Conservation (phyloP, 2,113 vertebrate genomes). For the Hyaena hyaena region DNA sequence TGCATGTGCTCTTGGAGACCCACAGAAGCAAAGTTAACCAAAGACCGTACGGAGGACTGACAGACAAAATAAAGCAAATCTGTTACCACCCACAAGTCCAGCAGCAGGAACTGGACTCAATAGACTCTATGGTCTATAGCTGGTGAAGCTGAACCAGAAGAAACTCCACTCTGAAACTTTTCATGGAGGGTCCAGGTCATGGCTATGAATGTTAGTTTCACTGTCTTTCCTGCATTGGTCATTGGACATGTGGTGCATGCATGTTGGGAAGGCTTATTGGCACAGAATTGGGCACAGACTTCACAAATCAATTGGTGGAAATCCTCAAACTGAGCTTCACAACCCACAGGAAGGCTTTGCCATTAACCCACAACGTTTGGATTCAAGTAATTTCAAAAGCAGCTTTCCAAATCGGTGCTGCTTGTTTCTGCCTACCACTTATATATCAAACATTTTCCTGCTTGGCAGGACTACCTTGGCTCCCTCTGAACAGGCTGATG, state of each 20-base stretch:
- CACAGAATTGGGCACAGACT: neutral
- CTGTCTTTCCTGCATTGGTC: neutral
- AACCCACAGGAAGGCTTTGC: neutral
- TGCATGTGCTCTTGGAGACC: neutral
- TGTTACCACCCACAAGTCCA: neutral
- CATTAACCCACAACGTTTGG: neutral
- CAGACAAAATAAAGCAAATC: neutral
- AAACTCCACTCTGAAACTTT: neutral
- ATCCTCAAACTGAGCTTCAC: neutral
- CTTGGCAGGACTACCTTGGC: constrained; percentile 52
- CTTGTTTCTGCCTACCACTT: neutral
- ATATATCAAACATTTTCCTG: constrained; percentile 24
- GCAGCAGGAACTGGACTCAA: neutral
- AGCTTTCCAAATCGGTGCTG: neutral
- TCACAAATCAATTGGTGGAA: neutral
- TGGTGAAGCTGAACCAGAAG: neutral
- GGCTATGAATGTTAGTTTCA: neutral
- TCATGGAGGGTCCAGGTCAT: neutral
- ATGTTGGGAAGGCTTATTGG: neutral
- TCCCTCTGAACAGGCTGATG: neutral
- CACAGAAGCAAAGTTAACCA: neutral
- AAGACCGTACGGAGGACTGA: neutral
- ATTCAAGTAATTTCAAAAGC: constrained; percentile 27
- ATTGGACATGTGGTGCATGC: too few species aligned
- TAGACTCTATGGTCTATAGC: neutral